Base-by-base conservation (phyloP, 1,140 invertebrate genomes). In the Mesaphorura yosii region DNA sequence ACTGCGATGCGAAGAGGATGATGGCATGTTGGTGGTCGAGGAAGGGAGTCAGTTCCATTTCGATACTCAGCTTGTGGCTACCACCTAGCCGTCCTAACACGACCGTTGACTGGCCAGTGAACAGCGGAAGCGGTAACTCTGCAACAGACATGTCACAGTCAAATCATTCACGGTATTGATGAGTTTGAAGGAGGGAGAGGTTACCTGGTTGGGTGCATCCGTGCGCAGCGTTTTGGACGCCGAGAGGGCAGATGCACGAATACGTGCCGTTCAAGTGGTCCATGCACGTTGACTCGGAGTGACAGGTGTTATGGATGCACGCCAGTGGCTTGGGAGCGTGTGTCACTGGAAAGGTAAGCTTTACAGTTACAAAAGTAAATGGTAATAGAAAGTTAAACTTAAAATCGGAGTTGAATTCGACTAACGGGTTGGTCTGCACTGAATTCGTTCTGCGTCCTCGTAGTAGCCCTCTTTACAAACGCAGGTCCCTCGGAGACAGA, bases 1-100 rank as follows among this genome's bases (percentile, higher is more conserved):
- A 82, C 69, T 93, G 87, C 66, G 89, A 86, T 72, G 87, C 84
- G 71, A 89, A 93, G 47, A 93, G 70, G 56, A 94, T 73, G 47
- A 93, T 81, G 41, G 88, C 89, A 66, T 91, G 83, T 2, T 49
- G 59, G 31, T 46, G 54, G 61, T 83, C 77, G 14, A 84, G 78
- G 66, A 85, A 83, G 1, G 86, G 81, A 67, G 84, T 84, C 68
- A 94, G 88, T 70, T 88, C 86, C 25, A 93, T 73, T 71, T 92
- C 87, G 63, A 94, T 80, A 68, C 79, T 88, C 57, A 92, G 75
- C 69, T 86, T 84, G 65, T 85, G 81, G 69, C 86, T 86, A 55
- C 84, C 86, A 67, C 88, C 84, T 48, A 86, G 72, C 53, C 81
- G 77, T 64, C 78, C 80, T 63, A 86, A 73, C 55, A 77, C 72